Conservation (phyloP, 2,113 vertebrate genomes). For the Dipodomys spectabilis region DNA sequence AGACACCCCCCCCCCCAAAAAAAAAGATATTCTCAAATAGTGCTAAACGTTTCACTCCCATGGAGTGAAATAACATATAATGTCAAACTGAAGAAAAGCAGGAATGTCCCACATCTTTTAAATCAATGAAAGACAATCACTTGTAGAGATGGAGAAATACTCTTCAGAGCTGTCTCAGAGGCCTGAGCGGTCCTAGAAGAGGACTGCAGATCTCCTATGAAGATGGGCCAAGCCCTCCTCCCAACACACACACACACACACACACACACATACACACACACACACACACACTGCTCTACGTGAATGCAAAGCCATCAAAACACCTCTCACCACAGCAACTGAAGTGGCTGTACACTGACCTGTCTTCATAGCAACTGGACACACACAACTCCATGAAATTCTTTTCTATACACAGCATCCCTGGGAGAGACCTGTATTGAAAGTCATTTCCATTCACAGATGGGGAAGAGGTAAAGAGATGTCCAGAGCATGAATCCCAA, state of each 20-base stretch:
- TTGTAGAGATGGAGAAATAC: not conserved
- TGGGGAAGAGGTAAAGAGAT: not conserved
- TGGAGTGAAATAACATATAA: not conserved
- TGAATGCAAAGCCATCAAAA: rapidly evolving
- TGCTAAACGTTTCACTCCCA: not conserved
- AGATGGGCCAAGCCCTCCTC: not conserved
- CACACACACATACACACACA: no score
- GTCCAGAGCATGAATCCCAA: not conserved
- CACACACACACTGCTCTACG: no score
- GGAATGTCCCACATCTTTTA: not conserved
- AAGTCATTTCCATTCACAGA: not conserved
- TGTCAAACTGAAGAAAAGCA: conserved; percentile 28
- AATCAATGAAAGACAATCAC: not conserved
- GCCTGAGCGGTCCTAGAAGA: no score
- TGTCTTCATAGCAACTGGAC: not conserved
- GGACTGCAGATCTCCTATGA: rapidly evolving
- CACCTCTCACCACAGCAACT: not conserved
- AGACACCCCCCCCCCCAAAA: no score
- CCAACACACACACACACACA: no score
- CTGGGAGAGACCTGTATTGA: not conserved
- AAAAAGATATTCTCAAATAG: conserved; percentile 14
- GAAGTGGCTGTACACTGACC: not conserved
- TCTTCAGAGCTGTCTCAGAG: not conserved
- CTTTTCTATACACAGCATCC: not conserved
- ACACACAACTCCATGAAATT: not conserved